These are phyloP conservation scores for Mesorhabditis belari DNA, from an alignment of 2,888 invertebrate species.

Conservation along the genomic window DNA sequence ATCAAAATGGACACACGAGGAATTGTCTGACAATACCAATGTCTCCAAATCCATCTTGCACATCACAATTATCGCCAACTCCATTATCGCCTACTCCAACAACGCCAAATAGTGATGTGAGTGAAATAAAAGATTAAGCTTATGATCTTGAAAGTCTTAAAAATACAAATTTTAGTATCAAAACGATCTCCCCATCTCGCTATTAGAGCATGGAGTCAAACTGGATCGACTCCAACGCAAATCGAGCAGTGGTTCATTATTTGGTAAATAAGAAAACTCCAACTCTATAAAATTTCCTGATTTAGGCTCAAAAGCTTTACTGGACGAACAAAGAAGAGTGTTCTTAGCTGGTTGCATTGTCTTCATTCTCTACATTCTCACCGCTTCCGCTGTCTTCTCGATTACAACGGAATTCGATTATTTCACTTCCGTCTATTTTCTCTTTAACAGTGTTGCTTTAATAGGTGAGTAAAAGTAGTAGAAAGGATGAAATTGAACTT, in stretches of 20 bases:
- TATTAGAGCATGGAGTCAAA: constrained; percentile 4
- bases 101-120: background rate
- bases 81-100: background rate
- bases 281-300: background rate
- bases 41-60: background rate
- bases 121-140: background rate
- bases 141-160: background rate
- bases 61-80: background rate
- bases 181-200: background rate
- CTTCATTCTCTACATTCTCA: constrained; percentile 34
- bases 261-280: constrained; percentile 7
- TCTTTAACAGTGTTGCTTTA: constrained; percentile 43
- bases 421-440: constrained; percentile 42
- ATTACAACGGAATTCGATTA: constrained; percentile 34
- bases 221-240: background rate
- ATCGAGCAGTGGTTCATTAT: constrained; percentile 8
- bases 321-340: constrained; percentile 31
- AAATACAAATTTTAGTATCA: background rate
- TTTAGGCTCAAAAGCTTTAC: background rate
- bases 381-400: constrained; percentile 23
- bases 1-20: background rate
- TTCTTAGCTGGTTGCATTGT: constrained; percentile 34
- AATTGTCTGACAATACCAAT: background rate
- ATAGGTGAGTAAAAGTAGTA: constrained; percentile 20
- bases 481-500: background rate